Evolutionary conservation across 2,113 vertebrate species (phyloP).

Genomic region (Sarotherodon lohbergeri): DNA sequence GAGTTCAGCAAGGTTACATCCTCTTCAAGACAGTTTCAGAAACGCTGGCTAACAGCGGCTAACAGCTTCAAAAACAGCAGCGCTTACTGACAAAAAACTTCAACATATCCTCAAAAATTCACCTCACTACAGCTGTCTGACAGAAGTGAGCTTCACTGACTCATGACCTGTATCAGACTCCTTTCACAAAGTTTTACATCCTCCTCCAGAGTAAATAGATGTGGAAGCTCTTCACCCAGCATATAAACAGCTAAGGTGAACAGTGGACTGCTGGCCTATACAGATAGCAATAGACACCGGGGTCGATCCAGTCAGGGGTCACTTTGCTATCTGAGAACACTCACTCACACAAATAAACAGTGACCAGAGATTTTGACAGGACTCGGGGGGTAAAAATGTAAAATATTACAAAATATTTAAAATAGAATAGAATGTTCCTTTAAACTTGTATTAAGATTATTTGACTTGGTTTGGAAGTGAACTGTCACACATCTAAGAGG

Average conservation of each 20-base stretch:
- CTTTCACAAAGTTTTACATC: not conserved
- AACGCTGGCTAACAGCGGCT: not conserved
- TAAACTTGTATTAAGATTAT: too few species aligned
- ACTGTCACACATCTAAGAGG: too few species aligned
- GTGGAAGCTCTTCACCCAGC: not conserved
- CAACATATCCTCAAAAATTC: not conserved
- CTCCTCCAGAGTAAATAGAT: not conserved
- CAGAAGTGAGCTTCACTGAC: not conserved
- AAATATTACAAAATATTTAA: too few species aligned
- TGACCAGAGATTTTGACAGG: too few species aligned
- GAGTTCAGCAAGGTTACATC: not conserved
- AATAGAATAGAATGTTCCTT: too few species aligned
- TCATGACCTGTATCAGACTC: not conserved
- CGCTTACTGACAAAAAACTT: not conserved
- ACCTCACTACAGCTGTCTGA: not conserved
- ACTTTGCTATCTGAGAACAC: not conserved
- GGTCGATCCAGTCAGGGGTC: not conserved
- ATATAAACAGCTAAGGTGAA: not conserved
- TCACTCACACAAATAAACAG: too few species aligned
- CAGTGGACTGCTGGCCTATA: not conserved
- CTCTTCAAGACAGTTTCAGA: not conserved
- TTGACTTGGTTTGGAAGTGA: too few species aligned
- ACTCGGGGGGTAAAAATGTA: too few species aligned
- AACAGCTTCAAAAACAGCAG: not conserved
- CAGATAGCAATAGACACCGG: not conserved